A percentile compares a stretch with the other conserved stretches of the same genome.
Conservation (phyloP, 2,888 invertebrate genomes). For the Ochropleura leucogaster region DNA sequence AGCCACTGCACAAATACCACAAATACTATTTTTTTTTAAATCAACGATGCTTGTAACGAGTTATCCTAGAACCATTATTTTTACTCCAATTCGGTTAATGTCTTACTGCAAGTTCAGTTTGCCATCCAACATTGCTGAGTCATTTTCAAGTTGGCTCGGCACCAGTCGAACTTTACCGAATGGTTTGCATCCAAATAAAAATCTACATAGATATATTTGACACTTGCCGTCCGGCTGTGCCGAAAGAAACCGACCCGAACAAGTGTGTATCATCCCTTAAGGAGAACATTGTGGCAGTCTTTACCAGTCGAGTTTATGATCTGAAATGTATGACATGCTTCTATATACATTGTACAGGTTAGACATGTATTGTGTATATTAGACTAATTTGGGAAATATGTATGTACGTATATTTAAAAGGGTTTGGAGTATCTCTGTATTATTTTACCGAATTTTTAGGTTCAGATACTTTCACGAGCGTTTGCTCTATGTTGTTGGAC, state of each 20-base stretch:
- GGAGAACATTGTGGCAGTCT: constrained; percentile 28
- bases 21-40: too few relatives aligned
- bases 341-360: constrained; percentile 3
- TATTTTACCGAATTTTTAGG: background rate
- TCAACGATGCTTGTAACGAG: background rate
- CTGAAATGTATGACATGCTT: constrained; percentile 11
- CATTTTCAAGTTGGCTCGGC: background rate
- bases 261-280: background rate
- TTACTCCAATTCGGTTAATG: background rate
- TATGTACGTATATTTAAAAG: background rate
- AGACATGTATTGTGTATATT: background rate
- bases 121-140: background rate
- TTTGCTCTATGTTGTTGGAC: too few relatives aligned
- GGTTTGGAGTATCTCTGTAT: background rate
- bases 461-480: too few relatives aligned
- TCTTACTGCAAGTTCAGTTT: background rate
- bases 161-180: background rate
- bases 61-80: background rate
- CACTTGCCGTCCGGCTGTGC: background rate
- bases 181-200: too few relatives aligned
- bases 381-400: background rate
- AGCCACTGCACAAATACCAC: too few relatives aligned
- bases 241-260: background rate
- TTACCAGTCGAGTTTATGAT: constrained; percentile 6
- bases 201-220: background rate